phyloP scores from a whole-genome alignment of 1,140 invertebrate genomes.

The Drosophila sucinea region DNA sequence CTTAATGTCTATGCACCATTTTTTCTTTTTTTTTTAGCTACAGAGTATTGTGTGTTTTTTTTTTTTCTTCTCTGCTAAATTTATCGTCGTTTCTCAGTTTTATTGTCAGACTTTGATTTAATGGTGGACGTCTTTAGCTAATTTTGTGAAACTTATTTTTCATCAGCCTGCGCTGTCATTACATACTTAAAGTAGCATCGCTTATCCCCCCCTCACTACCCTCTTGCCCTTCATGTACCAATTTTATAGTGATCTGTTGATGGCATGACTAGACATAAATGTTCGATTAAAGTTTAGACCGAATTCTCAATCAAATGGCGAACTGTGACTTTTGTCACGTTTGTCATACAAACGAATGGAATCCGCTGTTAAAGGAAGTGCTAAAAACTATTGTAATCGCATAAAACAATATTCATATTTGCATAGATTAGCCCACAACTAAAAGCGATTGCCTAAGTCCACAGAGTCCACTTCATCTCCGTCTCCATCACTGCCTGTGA shows the following conservation, averaged over 20 bases:
- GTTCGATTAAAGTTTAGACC: constrained; percentile 26
- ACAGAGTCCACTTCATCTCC: constrained; percentile 19
- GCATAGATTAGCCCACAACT: constrained; percentile 44
- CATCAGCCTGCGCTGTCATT: constrained; percentile 28
- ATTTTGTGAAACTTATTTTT: constrained; percentile 25
- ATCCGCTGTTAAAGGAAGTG: not conserved
- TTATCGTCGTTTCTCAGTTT: not conserved
- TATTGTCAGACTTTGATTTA: constrained; percentile 39
- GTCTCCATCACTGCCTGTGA: constrained; percentile 30
- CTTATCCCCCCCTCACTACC: not conserved
- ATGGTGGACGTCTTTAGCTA: constrained; percentile 34
- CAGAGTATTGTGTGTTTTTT: not conserved
- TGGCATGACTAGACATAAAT: constrained; percentile 3
- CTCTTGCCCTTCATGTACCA: not conserved
- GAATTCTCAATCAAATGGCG: constrained; percentile 31
- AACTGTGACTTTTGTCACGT: constrained; percentile 35
- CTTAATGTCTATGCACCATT: not conserved
- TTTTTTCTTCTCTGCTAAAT: not conserved
- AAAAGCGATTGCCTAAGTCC: constrained; percentile 27
- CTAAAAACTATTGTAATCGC: constrained; percentile 11
- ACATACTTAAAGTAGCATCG: constrained; percentile 9
- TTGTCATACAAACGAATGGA: not conserved
- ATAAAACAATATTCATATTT: constrained; percentile 23
- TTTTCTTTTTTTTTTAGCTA: not conserved
- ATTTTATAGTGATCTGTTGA: not conserved